Percentiles rank a stretch among this genome's conserved stretches.
Evolutionary conservation across 2,888 invertebrate genomes (phyloP).

Genomic region (Didymodactylos carnosus): DNA sequence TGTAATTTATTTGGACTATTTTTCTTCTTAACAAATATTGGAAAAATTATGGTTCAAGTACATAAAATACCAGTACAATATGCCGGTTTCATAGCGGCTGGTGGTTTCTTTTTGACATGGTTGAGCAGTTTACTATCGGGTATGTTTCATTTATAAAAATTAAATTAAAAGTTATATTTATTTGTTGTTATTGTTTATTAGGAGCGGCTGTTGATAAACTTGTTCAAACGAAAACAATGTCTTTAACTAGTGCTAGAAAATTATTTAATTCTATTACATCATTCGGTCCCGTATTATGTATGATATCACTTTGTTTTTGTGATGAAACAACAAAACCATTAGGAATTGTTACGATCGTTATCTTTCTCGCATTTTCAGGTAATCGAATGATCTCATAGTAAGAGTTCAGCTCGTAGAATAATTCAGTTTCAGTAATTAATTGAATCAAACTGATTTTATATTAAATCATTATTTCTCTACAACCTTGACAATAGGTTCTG

Average conservation of each 20-base stretch:
- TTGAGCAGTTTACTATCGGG: neutral
- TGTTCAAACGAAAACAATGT: neutral
- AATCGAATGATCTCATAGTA: too few species aligned
- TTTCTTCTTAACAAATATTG: conserved; percentile 15
- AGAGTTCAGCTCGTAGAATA: too few species aligned
- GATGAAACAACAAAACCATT: neutral
- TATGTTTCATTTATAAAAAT: neutral
- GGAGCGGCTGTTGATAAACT: neutral
- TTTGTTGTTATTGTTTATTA: neutral
- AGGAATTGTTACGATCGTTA: neutral
- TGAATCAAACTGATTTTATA: too few species aligned
- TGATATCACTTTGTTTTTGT: neutral
- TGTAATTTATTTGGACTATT: conserved; percentile 16
- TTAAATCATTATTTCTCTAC: too few species aligned
- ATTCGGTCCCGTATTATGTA: neutral
- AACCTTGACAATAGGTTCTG: too few species aligned
- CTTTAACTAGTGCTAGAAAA: neutral
- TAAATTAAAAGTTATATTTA: neutral
- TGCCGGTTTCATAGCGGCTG: neutral
- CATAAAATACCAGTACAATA: neutral
- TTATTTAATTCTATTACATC: neutral
- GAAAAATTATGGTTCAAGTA: conserved; percentile 13
- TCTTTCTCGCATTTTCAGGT: neutral
- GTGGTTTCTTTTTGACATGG: conserved; percentile 4
- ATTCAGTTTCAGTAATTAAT: too few species aligned